Percentiles rank a stretch among this genome's conserved stretches.
Conservation (phyloP, 2,113 vertebrate species). For the Lampris megalopsis region DNA sequence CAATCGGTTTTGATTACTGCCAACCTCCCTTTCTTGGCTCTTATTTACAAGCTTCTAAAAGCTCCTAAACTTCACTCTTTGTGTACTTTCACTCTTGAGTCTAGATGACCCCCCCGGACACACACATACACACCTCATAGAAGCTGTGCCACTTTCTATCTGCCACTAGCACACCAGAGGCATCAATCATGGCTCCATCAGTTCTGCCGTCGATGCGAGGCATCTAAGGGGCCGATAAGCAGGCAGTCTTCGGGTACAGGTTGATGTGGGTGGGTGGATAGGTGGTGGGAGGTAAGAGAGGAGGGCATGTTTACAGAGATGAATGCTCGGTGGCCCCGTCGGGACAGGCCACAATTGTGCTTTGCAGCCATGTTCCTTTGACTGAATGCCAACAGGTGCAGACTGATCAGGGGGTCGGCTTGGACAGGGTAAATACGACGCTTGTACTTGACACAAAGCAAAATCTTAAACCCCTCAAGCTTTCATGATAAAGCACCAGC, state of each 20-base stretch:
- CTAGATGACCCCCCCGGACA: background rate
- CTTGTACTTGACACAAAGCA: slow-evolving; percentile 1
- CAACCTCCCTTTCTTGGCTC: too few species aligned
- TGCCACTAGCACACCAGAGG: slow-evolving; percentile 1
- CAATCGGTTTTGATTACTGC: too few species aligned
- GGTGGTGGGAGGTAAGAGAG: background rate
- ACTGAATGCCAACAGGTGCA: background rate
- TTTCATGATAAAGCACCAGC: background rate
- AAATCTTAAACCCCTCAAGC: slow-evolving; percentile 6
- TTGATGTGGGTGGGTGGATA: background rate
- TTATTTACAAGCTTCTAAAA: too few species aligned
- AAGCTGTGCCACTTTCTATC: background rate
- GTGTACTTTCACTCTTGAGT: background rate
- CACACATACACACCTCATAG: background rate
- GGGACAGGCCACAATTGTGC: background rate
- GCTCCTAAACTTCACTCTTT: too few species aligned
- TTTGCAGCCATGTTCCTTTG: slow-evolving; percentile 12
- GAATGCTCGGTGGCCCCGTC: too few species aligned
- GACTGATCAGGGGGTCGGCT: slow-evolving; percentile 12
- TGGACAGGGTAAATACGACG: slow-evolving; percentile 4
- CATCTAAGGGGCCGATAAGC: slow-evolving; percentile 16
- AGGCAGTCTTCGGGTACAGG: background rate
- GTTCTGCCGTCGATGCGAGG: background rate
- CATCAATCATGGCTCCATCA: slow-evolving; percentile 25
- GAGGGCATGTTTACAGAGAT: too few species aligned